Percentiles rank a stretch among this genome's conserved stretches.
These are phyloP conservation scores for Agonopterix alstromeriana DNA, from an alignment of 2,888 invertebrate species.

Conservation along the genomic window DNA sequence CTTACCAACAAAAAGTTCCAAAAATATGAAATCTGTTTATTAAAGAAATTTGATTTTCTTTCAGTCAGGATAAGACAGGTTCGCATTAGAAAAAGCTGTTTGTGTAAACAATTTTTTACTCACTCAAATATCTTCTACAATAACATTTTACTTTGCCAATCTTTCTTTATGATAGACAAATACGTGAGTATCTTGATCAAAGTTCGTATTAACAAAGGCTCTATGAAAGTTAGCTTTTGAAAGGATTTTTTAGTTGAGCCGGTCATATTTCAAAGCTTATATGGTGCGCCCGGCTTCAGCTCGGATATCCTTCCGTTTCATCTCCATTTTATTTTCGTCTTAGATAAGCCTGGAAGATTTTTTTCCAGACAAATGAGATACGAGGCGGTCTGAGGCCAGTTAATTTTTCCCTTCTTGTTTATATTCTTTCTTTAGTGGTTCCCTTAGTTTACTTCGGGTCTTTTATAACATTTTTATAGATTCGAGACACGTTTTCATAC, in stretches of 20 bases:
- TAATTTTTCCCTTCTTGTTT: conserved; percentile 30
- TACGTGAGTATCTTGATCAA: conserved; percentile 15
- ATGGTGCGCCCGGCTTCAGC: conserved; percentile 34
- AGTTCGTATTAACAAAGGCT: conserved; percentile 28
- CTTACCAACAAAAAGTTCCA: too few species aligned
- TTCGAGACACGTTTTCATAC: conserved; percentile 9
- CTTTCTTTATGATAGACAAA: too few species aligned
- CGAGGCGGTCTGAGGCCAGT: conserved; percentile 26
- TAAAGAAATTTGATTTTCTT: too few species aligned
- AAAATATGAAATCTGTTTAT: too few species aligned
- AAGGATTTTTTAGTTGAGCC: conserved; percentile 32
- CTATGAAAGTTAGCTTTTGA: conserved; percentile 24
- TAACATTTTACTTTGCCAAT: too few species aligned
- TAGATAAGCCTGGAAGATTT: conserved; percentile 46
- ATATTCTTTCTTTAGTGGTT: conserved; percentile 17
- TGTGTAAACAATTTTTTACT: too few species aligned
- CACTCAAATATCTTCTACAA: too few species aligned
- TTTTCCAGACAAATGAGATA: conserved; percentile 49
- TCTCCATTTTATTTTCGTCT: conserved; percentile 60
- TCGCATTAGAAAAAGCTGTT: too few species aligned
- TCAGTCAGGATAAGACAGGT: too few species aligned
- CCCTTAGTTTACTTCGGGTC: conserved; percentile 1
- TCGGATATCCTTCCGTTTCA: conserved; percentile 54
- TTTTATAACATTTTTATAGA: conserved; percentile 8
- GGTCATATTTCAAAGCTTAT: conserved; percentile 56